A percentile compares a stretch with the other conserved stretches of the same genome.
Evolutionary conservation across 2,797 vertebrate species (phyloP).

Genomic region (Sandelia bainsii): DNA sequence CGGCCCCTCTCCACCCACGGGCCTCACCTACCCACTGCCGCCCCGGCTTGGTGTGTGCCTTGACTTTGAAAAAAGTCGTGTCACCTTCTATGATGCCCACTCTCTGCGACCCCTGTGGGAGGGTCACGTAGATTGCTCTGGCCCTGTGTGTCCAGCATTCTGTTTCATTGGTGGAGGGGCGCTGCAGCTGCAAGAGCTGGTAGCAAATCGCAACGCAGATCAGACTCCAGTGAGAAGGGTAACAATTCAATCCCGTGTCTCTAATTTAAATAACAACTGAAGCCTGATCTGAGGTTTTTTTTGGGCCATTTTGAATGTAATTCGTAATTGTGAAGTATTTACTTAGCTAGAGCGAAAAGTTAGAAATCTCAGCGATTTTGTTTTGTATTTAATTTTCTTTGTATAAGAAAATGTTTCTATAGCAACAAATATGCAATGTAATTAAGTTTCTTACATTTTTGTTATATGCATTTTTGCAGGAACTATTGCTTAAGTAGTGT

Average conservation of each 20-base stretch:
- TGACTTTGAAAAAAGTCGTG: conserved; percentile 94
- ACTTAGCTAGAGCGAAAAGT: conserved; percentile 69
- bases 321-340: conserved; percentile 71
- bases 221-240: conserved; percentile 84
- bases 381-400: conserved; percentile 81
- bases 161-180: conserved; percentile 97
- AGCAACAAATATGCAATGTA: conserved; percentile 82
- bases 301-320: conserved; percentile 63
- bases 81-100: conserved; percentile 95
- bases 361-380: conserved; percentile 79
- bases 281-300: conserved; percentile 23
- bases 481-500: conserved; percentile 72
- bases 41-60: conserved; percentile 94
- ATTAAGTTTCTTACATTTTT: conserved; percentile 82
- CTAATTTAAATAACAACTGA: conserved; percentile 76
- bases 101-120: conserved; percentile 95
- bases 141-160: conserved; percentile 95
- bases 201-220: conserved; percentile 88
- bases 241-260: conserved; percentile 84
- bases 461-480: conserved; percentile 77
- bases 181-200: conserved; percentile 95
- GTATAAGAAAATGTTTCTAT: conserved; percentile 81
- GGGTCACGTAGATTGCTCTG: conserved; percentile 94
- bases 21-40: conserved; percentile 88
- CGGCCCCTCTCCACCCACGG: conserved; percentile 78